phyloP scores from a whole-genome alignment of 2,113 vertebrate species.

The Alethe castanea region DNA sequence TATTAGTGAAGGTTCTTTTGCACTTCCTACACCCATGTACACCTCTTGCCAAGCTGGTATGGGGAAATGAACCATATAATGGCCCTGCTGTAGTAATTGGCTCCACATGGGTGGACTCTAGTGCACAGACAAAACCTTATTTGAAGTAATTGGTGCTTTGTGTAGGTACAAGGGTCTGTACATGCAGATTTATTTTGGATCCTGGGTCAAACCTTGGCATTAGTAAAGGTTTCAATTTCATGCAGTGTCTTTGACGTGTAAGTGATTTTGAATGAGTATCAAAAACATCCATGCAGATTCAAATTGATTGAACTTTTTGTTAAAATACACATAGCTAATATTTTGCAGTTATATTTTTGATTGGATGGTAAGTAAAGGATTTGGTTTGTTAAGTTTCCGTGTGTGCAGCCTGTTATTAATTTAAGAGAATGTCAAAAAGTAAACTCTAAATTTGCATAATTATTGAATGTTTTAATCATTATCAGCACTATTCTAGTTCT shows the following conservation, averaged over 20 bases:
- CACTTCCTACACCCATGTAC: slow-evolving; percentile 45
- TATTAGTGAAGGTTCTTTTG: slow-evolving; percentile 40
- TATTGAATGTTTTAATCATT: not conserved
- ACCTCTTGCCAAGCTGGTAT: slow-evolving; percentile 62
- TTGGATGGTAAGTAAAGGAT: not conserved
- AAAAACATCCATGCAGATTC: slow-evolving; percentile 27
- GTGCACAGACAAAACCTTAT: slow-evolving; percentile 58
- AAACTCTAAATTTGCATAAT: not conserved
- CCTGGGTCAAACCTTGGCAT: slow-evolving; percentile 58
- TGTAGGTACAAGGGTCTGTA: slow-evolving; percentile 62
- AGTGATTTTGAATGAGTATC: slow-evolving; percentile 55
- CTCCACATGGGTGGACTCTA: slow-evolving; percentile 64
- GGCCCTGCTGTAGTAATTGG: slow-evolving; percentile 62
- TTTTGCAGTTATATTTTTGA: not conserved
- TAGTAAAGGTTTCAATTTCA: slow-evolving; percentile 59
- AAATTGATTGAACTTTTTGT: not conserved
- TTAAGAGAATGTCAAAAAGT: not conserved
- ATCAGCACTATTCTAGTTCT: not conserved
- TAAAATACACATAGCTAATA: not conserved
- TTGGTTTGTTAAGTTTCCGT: not conserved
- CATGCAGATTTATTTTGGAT: slow-evolving; percentile 63
- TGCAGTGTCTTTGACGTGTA: slow-evolving; percentile 57
- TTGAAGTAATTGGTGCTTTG: slow-evolving; percentile 69
- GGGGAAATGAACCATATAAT: slow-evolving; percentile 70
- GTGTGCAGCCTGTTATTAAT: not conserved